Evolutionary conservation across 2,113 vertebrate genomes (phyloP).

Genomic region (Trogon melanurus): DNA sequence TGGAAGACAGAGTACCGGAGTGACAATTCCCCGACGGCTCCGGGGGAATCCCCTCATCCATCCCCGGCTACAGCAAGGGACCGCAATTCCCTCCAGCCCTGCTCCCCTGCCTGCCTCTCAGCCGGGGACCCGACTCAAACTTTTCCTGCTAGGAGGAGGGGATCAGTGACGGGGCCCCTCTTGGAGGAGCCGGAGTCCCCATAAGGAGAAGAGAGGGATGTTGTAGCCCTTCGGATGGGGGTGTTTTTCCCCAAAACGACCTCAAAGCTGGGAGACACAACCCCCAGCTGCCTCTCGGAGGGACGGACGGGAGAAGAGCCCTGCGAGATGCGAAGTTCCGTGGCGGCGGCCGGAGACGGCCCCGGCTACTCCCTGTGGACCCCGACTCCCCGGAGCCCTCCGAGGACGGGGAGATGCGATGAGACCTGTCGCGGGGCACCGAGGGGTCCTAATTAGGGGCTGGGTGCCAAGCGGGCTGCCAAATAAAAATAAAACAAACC

Average conservation of each 20-base stretch:
- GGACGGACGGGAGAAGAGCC: not conserved
- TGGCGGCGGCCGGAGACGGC: not conserved
- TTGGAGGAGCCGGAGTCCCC: not conserved
- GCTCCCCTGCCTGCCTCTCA: not conserved
- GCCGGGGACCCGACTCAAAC: not conserved
- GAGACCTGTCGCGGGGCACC: not conserved
- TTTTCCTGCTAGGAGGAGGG: not conserved
- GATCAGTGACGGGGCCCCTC: not conserved
- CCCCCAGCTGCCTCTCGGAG: not conserved
- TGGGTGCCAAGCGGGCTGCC: not conserved
- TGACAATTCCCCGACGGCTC: not conserved
- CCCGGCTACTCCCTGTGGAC: not conserved
- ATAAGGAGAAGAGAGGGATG: fast-evolving
- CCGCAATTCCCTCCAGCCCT: not conserved
- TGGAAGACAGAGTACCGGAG: not conserved
- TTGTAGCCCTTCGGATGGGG: not conserved
- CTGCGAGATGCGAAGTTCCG: not conserved
- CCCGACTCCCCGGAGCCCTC: not conserved
- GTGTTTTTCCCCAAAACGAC: not conserved
- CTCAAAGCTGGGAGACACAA: not conserved
- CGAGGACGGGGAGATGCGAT: not conserved
- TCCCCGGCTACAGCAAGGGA: not conserved
- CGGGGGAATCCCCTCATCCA: not conserved
- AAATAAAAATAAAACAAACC: not conserved
- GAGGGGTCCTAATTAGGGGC: not conserved